These are phyloP conservation scores for Oostethus manadensis DNA, from an alignment of 2,113 vertebrate species.

Conservation along the genomic window DNA sequence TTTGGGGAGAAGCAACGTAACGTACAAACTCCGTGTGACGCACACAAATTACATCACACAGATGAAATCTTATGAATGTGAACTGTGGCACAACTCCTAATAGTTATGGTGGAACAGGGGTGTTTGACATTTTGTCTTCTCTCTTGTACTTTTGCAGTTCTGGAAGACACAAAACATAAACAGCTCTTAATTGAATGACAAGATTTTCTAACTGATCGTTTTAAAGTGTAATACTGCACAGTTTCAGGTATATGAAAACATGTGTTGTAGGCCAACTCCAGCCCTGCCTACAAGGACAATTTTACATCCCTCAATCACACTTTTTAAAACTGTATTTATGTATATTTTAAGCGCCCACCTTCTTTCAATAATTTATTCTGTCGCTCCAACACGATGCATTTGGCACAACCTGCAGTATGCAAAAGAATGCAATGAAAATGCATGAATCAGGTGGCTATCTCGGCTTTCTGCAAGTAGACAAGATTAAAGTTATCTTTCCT, in stretches of 20 bases:
- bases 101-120: neutral
- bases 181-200: neutral
- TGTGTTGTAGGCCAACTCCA: too few species aligned
- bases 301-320: too few species aligned
- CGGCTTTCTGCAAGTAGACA: neutral
- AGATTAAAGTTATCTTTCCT: too few species aligned
- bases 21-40: neutral
- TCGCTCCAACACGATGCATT: constrained; percentile 30
- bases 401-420: constrained; percentile 46
- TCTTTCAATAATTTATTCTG: constrained; percentile 43
- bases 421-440: neutral
- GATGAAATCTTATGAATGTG: neutral
- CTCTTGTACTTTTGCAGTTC: constrained; percentile 40
- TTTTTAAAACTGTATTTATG: too few species aligned
- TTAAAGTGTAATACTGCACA: too few species aligned
- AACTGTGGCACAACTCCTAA: neutral
- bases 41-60: neutral
- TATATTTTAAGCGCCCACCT: constrained; percentile 22
- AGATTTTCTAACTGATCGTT: too few species aligned
- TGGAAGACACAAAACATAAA: constrained; percentile 5
- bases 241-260: too few species aligned
- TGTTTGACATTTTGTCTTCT: constrained; percentile 2
- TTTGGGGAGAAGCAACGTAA: too few species aligned
- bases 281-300: too few species aligned
- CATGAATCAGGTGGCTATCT: neutral